Percentiles rank a stretch among this genome's conserved stretches.
Conservation (phyloP, 2,888 invertebrate genomes). For the Epinotia nisella region DNA sequence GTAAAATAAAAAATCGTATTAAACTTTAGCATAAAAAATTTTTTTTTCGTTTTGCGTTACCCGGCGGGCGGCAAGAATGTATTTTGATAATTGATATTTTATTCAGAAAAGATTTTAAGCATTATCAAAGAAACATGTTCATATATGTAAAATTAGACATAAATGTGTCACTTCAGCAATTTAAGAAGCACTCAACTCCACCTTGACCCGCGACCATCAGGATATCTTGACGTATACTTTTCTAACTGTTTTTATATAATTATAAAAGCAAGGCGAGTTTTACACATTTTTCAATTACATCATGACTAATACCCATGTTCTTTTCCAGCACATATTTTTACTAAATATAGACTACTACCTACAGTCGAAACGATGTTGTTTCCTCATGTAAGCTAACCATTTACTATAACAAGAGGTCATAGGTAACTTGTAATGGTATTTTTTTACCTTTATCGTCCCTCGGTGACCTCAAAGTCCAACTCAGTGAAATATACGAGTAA, state of each 20-base stretch:
- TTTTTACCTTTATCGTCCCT: too few species aligned
- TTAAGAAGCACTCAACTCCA: neutral
- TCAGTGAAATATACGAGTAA: too few species aligned
- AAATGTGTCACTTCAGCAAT: neutral
- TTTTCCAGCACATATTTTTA: neutral
- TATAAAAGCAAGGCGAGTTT: conserved; percentile 14
- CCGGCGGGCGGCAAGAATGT: neutral
- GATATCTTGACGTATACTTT: neutral
- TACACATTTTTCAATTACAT: neutral
- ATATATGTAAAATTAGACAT: neutral
- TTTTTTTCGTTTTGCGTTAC: neutral
- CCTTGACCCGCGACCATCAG: neutral
- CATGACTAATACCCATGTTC: neutral
- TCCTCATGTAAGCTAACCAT: too few species aligned
- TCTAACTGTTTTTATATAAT: neutral
- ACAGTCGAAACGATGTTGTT: neutral
- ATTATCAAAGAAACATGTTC: neutral
- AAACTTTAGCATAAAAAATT: too few species aligned
- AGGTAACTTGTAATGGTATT: too few species aligned
- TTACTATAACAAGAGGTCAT: too few species aligned
- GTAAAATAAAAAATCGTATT: too few species aligned
- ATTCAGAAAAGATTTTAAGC: conserved; percentile 10
- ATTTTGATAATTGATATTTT: neutral
- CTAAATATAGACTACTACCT: neutral
- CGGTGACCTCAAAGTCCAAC: too few species aligned